Evolutionary conservation across 2,888 invertebrate species (phyloP).

Genomic region (Epiblema foenella): DNA sequence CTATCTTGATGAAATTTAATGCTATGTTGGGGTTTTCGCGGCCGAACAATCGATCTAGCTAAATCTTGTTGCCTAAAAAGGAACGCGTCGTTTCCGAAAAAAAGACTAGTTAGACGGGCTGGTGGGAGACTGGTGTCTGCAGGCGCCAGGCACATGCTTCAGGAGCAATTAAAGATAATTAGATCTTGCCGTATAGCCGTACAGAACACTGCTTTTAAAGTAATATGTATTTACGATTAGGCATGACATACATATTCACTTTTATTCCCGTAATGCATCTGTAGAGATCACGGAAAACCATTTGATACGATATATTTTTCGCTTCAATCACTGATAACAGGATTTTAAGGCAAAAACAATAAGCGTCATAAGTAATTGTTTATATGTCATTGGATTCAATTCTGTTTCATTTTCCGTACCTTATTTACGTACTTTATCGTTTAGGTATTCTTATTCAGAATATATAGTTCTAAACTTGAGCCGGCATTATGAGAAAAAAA

Average conservation of each 20-base stretch:
- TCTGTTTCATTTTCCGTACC: background rate
- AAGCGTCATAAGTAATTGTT: background rate
- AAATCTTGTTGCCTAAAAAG: too few species aligned
- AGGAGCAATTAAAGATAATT: constrained; percentile 37
- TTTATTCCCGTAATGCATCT: background rate
- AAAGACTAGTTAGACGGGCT: background rate
- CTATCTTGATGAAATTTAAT: too few species aligned
- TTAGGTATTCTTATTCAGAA: too few species aligned
- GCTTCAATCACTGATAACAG: background rate
- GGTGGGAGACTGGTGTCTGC: constrained; percentile 24
- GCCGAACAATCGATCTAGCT: too few species aligned
- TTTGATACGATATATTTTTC: background rate
- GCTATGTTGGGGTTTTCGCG: too few species aligned
- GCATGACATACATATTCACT: background rate
- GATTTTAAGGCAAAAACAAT: too few species aligned
- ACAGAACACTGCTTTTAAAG: constrained; percentile 10
- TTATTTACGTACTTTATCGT: too few species aligned
- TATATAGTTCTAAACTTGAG: too few species aligned
- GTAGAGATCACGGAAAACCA: background rate
- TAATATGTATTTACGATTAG: background rate
- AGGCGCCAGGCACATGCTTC: constrained; percentile 34
- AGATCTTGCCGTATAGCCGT: background rate
- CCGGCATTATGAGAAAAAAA: too few species aligned
- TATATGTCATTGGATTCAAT: background rate
- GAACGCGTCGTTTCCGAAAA: too few species aligned